Base-by-base conservation (phyloP, 2,888 invertebrate species). In the Coenonympha glycerion region DNA sequence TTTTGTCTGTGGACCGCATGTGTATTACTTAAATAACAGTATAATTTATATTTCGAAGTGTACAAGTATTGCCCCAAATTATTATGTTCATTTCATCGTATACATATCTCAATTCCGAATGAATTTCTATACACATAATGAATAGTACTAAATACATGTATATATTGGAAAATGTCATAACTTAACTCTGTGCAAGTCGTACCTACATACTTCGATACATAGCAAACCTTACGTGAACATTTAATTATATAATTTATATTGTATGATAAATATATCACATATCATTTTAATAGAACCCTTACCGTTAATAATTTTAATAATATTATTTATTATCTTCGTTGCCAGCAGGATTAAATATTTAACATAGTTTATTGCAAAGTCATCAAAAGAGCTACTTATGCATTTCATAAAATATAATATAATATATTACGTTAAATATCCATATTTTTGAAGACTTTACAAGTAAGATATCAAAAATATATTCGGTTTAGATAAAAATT, bases 371-470 rank as follows among this genome's bases (percentile, higher is more conserved):
- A n/a, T n/a, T n/a, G n/a, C n/a, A n/a, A n/a, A n/a, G n/a, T n/a
- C n/a, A n/a, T n/a, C n/a, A n/a, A n/a, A n/a, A n/a, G n/a, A n/a
- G n/a, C n/a, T n/a, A n/a, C n/a, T n/a, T n/a, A n/a, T n/a, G n/a
- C n/a, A 1, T 21, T 39, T 44, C 41, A 51, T 49, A 42, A 55
- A 37, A 42, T n/a, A 34, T 31, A 34, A 55, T 56, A 59, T 60
- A 58, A 51, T 50, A 58, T 37, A 39, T 66, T 71, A 68, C 57
- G 66, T 71, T 68, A 65, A 66, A 73, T 69, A 75, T 74, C 47
- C 47, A 56, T 60, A 75, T 80, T 79, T 80, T 79, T 69, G 79
- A 79, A 64, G 70, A 68, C 65, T 80, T 76, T 79, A 80, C 78
- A 78, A 71, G 60, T 66, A 61, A 63, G 63, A 61, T 66, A 65